Evolutionary conservation across 2,113 vertebrate species (phyloP).

Genomic region (Eublepharis macularius): DNA sequence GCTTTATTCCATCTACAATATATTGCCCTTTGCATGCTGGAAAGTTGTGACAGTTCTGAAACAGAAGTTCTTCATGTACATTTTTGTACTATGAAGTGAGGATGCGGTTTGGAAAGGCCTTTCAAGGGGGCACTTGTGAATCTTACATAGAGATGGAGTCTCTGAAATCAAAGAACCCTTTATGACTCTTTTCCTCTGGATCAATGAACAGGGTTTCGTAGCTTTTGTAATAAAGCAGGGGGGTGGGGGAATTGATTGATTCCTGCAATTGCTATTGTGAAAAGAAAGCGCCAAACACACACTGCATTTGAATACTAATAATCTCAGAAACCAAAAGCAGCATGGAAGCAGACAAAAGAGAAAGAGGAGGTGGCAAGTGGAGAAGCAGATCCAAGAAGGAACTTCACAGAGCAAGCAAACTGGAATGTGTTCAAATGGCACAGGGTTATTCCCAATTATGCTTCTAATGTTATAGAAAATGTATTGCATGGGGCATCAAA

Average conservation of each 20-base stretch:
- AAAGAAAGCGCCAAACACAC: conserved; percentile 35
- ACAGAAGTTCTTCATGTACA: neutral
- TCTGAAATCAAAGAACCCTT: conserved; percentile 43
- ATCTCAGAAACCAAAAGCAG: conserved; percentile 17
- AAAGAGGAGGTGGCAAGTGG: too few relatives aligned
- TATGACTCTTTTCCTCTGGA: conserved; percentile 42
- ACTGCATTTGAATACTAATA: conserved; percentile 44
- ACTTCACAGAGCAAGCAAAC: neutral
- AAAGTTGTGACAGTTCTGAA: neutral
- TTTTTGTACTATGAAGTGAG: neutral
- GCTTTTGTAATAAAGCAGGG: conserved; percentile 45
- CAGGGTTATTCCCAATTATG: neutral
- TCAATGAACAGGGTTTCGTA: conserved; percentile 31
- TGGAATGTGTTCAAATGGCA: neutral
- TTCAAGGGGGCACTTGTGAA: neutral
- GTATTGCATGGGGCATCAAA: too few relatives aligned
- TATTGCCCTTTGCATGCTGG: neutral
- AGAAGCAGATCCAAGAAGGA: neutral
- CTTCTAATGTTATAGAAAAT: neutral
- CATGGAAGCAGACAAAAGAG: neutral
- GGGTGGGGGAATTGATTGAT: conserved; percentile 43
- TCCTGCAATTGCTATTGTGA: conserved; percentile 48
- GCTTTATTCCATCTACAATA: neutral
- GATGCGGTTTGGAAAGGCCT: neutral
- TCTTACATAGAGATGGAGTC: conserved; percentile 37